Evolutionary conservation across 37 sponge, comb jelly and placozoan genomes (phyloP), one percentile per base, ranked within the genome.

Genomic region (Beroe ovata): DNA sequence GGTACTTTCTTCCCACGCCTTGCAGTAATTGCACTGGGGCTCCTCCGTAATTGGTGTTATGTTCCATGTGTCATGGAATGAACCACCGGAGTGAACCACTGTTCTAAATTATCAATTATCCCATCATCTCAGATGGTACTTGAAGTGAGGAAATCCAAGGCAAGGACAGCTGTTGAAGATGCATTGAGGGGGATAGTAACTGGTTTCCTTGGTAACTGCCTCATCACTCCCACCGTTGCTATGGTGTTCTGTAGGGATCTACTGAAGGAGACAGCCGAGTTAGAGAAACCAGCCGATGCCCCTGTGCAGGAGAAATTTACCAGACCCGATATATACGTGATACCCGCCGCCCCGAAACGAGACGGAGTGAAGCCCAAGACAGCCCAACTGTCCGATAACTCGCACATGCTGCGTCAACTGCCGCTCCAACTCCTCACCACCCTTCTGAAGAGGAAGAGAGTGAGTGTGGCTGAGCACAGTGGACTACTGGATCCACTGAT

Each of bases 221-320:
- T 77, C 84, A n/a, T 77, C 42, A 40, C 84, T 54, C 84, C 84
- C n/a, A 77, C 84, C 2, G 84, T 77, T 19, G 35, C 84, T 36
- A 39, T 77, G 84, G 84, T 77, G 3, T 77, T 77, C 54, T 39
- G 54, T 42, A 16, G 38, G 38, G 28, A 39, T 1, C 42, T 77
- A 14, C 54, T 77, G 1, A 42, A 42, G 54, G 42, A 39, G 2
- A 42, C 38, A 14, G 11, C 21, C 0, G 84, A 33, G 16, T 1
- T 42, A 19, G 54, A 77, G 47, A 77, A 77, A 25, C 8, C 42
- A 6, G 0, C 16, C 2, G 38, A 2, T 32, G 71, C 4, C 8
- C 19, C 54, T 25, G 25, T n/a, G 6, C 8, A 3, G 28, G 38
- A 40, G 47, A 39, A 33, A 40, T 35, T n/a, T 1, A 23, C 3